Evolutionary conservation across 37 sponge, comb jelly and placozoan genomes (phyloP).

Genomic region (Amphimedon queenslandica): DNA sequence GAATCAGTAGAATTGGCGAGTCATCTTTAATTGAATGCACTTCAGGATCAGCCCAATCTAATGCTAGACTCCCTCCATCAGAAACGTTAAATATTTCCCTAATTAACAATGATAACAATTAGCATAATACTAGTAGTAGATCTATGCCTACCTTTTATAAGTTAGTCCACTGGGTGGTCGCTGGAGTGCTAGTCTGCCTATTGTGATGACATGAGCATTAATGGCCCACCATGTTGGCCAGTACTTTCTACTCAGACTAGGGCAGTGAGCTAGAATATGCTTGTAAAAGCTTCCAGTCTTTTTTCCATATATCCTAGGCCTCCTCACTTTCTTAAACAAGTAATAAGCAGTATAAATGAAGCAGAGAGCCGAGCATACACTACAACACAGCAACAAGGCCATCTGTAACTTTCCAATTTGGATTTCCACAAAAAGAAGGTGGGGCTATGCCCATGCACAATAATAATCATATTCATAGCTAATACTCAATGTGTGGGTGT

Average conservation of each 20-base stretch:
- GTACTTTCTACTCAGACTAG: slow-evolving; percentile 42
- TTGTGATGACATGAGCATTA: slow-evolving; percentile 46
- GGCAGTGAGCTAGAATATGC: too few relatives aligned
- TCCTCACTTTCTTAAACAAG: too few relatives aligned
- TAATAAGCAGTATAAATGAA: too few relatives aligned
- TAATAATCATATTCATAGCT: too few relatives aligned
- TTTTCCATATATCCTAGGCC: too few relatives aligned
- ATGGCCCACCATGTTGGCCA: slow-evolving; percentile 75
- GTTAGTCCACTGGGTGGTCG: not conserved
- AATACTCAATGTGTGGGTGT: too few relatives aligned
- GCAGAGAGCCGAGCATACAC: too few relatives aligned
- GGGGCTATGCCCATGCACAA: too few relatives aligned
- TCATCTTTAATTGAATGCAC: not conserved
- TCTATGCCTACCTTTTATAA: slow-evolving; percentile 50
- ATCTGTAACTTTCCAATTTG: too few relatives aligned
- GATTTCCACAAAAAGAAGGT: too few relatives aligned
- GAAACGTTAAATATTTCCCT: slow-evolving; percentile 48
- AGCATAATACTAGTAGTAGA: not conserved
- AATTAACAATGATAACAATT: not conserved
- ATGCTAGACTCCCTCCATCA: slow-evolving; percentile 72
- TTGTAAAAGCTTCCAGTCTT: too few relatives aligned
- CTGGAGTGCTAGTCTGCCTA: slow-evolving; percentile 47
- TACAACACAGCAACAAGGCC: too few relatives aligned
- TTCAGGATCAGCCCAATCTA: slow-evolving; percentile 58
- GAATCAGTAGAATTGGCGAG: slow-evolving; percentile 49